phyloP scores from a whole-genome alignment of 2,888 invertebrate genomes.

The Chouioia cunea region DNA sequence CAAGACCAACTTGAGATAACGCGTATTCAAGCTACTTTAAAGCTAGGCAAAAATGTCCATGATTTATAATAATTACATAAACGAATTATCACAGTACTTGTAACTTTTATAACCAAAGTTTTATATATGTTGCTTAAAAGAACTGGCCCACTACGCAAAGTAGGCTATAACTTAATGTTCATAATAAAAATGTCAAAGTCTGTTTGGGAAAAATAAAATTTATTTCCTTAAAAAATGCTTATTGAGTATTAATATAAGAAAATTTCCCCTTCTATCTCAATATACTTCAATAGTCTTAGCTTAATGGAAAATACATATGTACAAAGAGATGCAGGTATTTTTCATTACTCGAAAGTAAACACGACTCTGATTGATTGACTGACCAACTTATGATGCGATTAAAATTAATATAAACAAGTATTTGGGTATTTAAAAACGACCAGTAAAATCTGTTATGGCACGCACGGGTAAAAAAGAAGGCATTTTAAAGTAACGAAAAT shows the following conservation, averaged over 20 bases:
- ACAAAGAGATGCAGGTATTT: slow-evolving; percentile 11
- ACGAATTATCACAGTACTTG: slow-evolving; percentile 2
- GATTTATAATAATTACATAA: slow-evolving; percentile 37
- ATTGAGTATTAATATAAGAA: slow-evolving; percentile 25
- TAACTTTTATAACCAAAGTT: not conserved
- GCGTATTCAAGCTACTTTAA: not conserved
- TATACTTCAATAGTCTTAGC: slow-evolving; percentile 2
- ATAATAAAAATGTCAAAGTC: not conserved
- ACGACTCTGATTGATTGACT: too few relatives aligned
- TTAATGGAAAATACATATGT: slow-evolving; percentile 26
- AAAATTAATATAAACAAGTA: too few relatives aligned
- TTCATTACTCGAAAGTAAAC: slow-evolving; percentile 7
- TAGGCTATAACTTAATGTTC: not conserved
- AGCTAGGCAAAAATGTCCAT: slow-evolving; percentile 17
- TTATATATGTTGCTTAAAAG: not conserved
- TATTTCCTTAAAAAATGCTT: slow-evolving; percentile 16
- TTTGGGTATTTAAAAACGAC: too few relatives aligned
- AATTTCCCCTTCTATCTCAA: not conserved
- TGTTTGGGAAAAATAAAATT: not conserved
- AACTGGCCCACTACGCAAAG: not conserved
- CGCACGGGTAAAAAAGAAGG: too few relatives aligned
- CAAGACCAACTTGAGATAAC: slow-evolving; percentile 9
- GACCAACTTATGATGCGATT: too few relatives aligned
- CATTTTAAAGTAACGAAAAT: too few relatives aligned
- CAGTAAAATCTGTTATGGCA: too few relatives aligned